Percentiles rank a stretch among this genome's conserved stretches.
Evolutionary conservation across 1,140 invertebrate genomes (phyloP).

Genomic region (Sycophaga agraensis): DNA sequence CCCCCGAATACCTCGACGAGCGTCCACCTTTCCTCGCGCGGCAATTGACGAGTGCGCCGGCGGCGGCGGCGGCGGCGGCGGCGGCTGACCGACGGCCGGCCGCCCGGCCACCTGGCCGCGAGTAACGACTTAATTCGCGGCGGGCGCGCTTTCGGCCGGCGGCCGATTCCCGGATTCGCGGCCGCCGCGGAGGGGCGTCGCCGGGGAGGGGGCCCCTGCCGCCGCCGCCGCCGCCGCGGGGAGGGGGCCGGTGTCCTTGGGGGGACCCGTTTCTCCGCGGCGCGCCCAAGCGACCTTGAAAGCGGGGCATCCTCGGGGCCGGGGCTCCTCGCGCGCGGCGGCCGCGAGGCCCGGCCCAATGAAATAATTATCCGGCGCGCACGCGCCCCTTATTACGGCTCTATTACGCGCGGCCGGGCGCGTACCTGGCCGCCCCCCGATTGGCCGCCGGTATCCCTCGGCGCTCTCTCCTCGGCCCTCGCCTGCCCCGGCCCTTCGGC

Average conservation of each 20-base stretch:
- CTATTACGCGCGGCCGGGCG: slow-evolving; percentile 24
- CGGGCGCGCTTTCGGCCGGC: not conserved
- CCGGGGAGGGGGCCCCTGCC: slow-evolving; percentile 22
- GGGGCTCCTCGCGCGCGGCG: too few species aligned
- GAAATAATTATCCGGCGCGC: slow-evolving; percentile 24
- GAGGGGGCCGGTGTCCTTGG: slow-evolving; percentile 18
- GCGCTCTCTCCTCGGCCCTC: too few species aligned
- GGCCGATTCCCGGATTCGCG: slow-evolving; percentile 10
- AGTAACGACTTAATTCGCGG: slow-evolving; percentile 55
- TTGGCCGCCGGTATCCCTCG: too few species aligned
- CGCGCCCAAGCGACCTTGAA: slow-evolving; percentile 16
- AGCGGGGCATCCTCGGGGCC: slow-evolving; percentile 5
- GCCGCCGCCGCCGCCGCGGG: not conserved
- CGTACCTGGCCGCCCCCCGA: too few species aligned
- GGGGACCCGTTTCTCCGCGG: slow-evolving; percentile 23
- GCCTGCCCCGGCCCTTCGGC: too few species aligned
- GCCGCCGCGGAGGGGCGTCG: not conserved
- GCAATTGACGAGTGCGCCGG: too few species aligned
- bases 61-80: not conserved
- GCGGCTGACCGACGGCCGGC: slow-evolving; percentile 3
- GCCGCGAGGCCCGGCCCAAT: slow-evolving; percentile 2
- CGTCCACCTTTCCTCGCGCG: too few species aligned
- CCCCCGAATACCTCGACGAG: too few species aligned
- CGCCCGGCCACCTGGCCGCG: slow-evolving; percentile 49
- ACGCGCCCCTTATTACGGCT: slow-evolving; percentile 28